Percentiles rank a stretch among this genome's conserved stretches.
Evolutionary conservation across 1,140 invertebrate genomes (phyloP).

Genomic region (Lethrus apterus): DNA sequence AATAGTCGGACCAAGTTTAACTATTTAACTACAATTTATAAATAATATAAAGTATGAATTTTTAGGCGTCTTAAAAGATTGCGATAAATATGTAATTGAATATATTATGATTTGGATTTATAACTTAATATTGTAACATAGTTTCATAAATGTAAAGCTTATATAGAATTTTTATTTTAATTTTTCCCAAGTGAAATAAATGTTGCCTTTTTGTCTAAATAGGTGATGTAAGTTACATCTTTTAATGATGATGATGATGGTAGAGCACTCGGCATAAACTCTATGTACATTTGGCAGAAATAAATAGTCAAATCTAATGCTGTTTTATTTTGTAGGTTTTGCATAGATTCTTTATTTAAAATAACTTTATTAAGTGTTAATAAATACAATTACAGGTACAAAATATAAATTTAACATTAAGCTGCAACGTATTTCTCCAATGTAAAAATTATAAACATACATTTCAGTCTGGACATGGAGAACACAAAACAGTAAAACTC

Average conservation of each 20-base stretch:
- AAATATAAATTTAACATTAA: too few relatives aligned
- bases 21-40: slow-evolving; percentile 14
- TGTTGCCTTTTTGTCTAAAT: slow-evolving; percentile 35
- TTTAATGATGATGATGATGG: slow-evolving; percentile 3
- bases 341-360: too few relatives aligned
- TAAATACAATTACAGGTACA: too few relatives aligned
- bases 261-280: slow-evolving; percentile 10
- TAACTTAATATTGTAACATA: slow-evolving; percentile 35
- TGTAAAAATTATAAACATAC: too few relatives aligned
- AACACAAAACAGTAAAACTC: too few relatives aligned
- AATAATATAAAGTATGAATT: slow-evolving; percentile 1
- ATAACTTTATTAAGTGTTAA: too few relatives aligned
- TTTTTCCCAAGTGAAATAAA: slow-evolving; percentile 30
- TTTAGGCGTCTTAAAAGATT: too few relatives aligned
- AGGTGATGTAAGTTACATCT: slow-evolving; percentile 7
- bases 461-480: too few relatives aligned
- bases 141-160: slow-evolving; percentile 35
- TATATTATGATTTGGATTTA: slow-evolving; percentile 34
- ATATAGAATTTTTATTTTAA: slow-evolving; percentile 33
- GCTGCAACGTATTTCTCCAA: too few relatives aligned
- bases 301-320: slow-evolving; percentile 8
- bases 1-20: slow-evolving; percentile 32
- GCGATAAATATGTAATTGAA: too few relatives aligned
- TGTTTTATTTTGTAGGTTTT: not conserved
- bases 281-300: slow-evolving; percentile 18